These are phyloP conservation scores for Channa argus DNA, from an alignment of 2,113 vertebrate genomes.

Conservation along the genomic window DNA sequence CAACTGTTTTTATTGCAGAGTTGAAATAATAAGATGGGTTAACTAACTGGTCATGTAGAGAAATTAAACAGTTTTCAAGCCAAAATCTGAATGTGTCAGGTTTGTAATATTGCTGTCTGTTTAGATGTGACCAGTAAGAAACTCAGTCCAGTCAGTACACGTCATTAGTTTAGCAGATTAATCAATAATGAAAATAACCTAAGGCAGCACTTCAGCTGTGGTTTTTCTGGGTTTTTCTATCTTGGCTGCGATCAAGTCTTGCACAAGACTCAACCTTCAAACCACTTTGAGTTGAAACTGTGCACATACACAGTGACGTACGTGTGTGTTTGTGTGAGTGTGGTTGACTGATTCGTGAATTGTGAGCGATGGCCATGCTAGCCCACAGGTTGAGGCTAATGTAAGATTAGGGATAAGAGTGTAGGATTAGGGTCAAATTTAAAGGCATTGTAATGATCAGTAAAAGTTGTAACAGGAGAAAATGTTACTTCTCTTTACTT, in stretches of 20 bases:
- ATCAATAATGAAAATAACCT: neutral
- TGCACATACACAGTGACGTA: neutral
- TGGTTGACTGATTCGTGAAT: constrained; percentile 45
- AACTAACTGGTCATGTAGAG: too few relatives aligned
- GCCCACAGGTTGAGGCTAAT: constrained; percentile 28
- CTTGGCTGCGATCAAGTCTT: constrained; percentile 3
- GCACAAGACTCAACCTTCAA: constrained; percentile 22
- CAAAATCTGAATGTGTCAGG: too few relatives aligned
- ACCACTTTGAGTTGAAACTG: constrained; percentile 7
- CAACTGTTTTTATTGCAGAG: neutral
- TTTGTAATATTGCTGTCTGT: too few relatives aligned
- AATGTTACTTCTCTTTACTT: neutral
- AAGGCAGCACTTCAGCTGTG: neutral
- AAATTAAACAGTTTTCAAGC: too few relatives aligned
- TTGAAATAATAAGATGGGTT: too few relatives aligned
- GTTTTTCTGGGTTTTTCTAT: neutral
- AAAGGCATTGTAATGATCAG: constrained; percentile 1
- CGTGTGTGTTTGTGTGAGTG: neutral
- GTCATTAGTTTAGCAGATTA: neutral
- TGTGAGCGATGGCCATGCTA: constrained; percentile 1
- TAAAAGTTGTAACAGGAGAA: constrained; percentile 3
- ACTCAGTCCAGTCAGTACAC: too few relatives aligned
- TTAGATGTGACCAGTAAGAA: too few relatives aligned
- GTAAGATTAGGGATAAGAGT: constrained; percentile 55
- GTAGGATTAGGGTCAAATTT: constrained; percentile 43